phyloP scores from a whole-genome alignment of 2,797 vertebrate species.

The Coranthus polyacanthus region DNA sequence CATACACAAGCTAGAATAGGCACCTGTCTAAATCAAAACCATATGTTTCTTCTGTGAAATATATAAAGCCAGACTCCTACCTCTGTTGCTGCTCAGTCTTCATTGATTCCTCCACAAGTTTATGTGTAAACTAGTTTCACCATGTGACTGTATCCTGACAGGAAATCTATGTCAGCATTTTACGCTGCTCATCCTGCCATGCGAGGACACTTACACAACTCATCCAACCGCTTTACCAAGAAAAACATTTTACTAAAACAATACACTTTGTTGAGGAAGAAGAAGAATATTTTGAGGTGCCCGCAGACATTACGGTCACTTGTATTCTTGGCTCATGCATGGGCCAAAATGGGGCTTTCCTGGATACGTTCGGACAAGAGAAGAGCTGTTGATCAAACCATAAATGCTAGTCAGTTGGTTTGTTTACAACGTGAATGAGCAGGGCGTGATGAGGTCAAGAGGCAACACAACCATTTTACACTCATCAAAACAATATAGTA shows the following conservation, averaged over 20 bases:
- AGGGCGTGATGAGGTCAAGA: background rate
- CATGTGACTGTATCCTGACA: conserved; percentile 81
- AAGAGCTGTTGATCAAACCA: background rate
- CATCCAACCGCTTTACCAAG: conserved; percentile 26
- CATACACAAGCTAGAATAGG: background rate
- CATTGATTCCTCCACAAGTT: conserved; percentile 33
- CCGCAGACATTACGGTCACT: conserved; percentile 24
- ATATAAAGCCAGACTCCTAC: conserved; percentile 49
- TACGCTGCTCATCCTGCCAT: conserved; percentile 41
- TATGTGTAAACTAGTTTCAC: conserved; percentile 68
- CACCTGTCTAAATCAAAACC: conserved; percentile 15
- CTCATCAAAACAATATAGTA: background rate
- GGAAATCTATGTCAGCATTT: conserved; percentile 83
- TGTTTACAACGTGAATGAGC: background rate
- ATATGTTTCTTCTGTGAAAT: conserved; percentile 7
- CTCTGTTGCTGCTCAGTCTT: conserved; percentile 43
- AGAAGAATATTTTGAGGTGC: conserved; percentile 40
- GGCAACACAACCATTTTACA: background rate
- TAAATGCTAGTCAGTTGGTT: background rate
- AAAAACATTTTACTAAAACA: conserved; percentile 62
- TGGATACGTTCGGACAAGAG: background rate
- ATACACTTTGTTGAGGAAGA: conserved; percentile 9
- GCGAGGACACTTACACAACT: conserved; percentile 66
- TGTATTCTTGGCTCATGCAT: conserved; percentile 35
- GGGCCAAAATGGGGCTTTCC: no score